Percentiles rank a stretch among this genome's conserved stretches.
Conservation (phyloP, 2,888 invertebrate species). For the Stenotaenia linearis region DNA sequence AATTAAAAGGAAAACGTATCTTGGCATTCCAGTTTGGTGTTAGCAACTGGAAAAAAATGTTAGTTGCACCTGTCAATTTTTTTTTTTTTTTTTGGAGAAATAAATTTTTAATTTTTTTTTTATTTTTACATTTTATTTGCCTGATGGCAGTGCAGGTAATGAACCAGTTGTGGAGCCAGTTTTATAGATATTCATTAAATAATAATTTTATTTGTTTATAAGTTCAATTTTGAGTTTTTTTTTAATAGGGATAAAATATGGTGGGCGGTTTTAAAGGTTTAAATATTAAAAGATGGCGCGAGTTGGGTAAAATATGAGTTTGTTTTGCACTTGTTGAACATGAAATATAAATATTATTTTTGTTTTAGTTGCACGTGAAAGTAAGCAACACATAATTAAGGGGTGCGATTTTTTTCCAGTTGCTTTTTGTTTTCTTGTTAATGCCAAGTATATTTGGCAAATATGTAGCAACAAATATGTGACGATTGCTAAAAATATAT, state of each 20-base stretch:
- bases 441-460: neutral
- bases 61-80: neutral
- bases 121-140: neutral
- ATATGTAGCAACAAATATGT: neutral
- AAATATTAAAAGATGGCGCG: neutral
- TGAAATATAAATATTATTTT: neutral
- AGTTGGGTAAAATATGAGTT: neutral
- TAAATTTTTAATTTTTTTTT: neutral
- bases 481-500: neutral
- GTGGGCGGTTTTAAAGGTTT: neutral
- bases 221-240: neutral
- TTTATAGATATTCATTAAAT: constrained; percentile 8
- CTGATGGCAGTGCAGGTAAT: constrained; percentile 6
- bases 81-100: neutral
- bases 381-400: neutral
- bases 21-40: constrained; percentile 4
- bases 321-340: neutral
- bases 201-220: neutral
- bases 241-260: neutral
- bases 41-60: neutral
- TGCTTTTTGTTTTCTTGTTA: neutral
- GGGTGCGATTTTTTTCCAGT: neutral
- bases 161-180: neutral
- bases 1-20: neutral
- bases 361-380: neutral